Evolutionary conservation across 2,888 invertebrate species (phyloP), one percentile per base, ranked within the genome.

Genomic region (Chrysina gloriosa): DNA sequence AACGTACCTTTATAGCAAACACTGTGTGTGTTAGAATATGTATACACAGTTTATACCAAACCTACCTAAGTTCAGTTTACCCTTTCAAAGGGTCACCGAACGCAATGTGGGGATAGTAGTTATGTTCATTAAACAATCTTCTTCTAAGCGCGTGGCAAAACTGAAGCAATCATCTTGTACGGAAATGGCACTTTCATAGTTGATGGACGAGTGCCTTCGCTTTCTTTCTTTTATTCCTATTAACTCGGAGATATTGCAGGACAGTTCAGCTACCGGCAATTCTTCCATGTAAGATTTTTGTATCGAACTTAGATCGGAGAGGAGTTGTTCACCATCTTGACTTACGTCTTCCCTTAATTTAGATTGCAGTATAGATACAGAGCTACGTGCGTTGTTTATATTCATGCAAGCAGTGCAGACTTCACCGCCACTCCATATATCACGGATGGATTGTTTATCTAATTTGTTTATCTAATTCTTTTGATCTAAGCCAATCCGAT

Each of bases 281-380:
- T 69, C 69, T 45, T 71, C 73, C 23, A 71, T 71, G 29, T 76
- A 73, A 64, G 71, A 58, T 50, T 72, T 73, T 54, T 72, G 64
- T 77, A 84, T 83, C 80, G 85, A 85, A 79, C 86, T 85, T 72
- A 89, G 84, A 78, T 89, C 89, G 31, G 86, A 84, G 75, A 89
- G 82, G 78, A 89, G 81, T 82, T 88, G 87, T 79, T 89, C 89
- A 79, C 88, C 89, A 76, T 89, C 89, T 77, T 86, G 85, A 72
- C 84, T 82, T 73, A 85, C 80, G 78, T 88, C 88, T 75, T 86
- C 87, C 34, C 84, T 79, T 45, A 84, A 80, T 58, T 77, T 74
- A 9, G 70, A 74, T 34, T 76, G 77, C 23, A 77, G 75, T 48
- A 72, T 63, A 23, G 69, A 76, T 39, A 76, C 73, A 36, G 76